Conservation (phyloP, 2,888 invertebrate species). For the Crioceris asparagi region DNA sequence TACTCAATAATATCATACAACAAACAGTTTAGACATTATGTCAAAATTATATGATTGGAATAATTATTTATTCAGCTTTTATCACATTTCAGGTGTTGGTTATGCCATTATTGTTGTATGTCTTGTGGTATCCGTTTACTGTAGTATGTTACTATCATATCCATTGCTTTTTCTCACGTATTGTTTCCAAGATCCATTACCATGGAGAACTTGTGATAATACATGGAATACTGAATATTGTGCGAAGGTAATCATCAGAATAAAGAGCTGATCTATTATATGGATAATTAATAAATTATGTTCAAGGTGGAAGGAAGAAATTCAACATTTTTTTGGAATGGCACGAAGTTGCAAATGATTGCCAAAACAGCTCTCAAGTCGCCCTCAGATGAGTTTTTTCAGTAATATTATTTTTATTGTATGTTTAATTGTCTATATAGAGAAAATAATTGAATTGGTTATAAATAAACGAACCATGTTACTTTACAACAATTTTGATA, state of each 20-base stretch:
- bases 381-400: slow-evolving; percentile 75
- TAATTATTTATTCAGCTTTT: too few species aligned
- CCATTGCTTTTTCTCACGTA: slow-evolving; percentile 70
- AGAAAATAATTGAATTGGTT: too few species aligned
- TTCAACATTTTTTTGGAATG: too few species aligned
- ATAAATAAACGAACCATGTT: too few species aligned
- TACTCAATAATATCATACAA: too few species aligned
- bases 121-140: slow-evolving; percentile 70
- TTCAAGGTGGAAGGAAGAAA: too few species aligned
- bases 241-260: slow-evolving; percentile 51
- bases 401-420: too few species aligned
- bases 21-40: too few species aligned
- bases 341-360: neutral
- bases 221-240: slow-evolving; percentile 76
- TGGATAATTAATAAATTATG: slow-evolving; percentile 5
- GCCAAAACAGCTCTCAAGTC: slow-evolving; percentile 39
- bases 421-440: too few species aligned
- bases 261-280: neutral
- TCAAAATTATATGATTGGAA: too few species aligned
- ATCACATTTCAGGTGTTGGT: slow-evolving; percentile 67
- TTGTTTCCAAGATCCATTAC: slow-evolving; percentile 54
- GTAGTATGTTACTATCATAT: slow-evolving; percentile 77
- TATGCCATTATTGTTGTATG: slow-evolving; percentile 74
- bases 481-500: too few species aligned
- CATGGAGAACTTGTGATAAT: slow-evolving; percentile 70